Percentiles rank a stretch among this genome's conserved stretches.
These are phyloP conservation scores for Heliconius eleuchia DNA, from an alignment of 1,140 invertebrate species.

Conservation along the genomic window DNA sequence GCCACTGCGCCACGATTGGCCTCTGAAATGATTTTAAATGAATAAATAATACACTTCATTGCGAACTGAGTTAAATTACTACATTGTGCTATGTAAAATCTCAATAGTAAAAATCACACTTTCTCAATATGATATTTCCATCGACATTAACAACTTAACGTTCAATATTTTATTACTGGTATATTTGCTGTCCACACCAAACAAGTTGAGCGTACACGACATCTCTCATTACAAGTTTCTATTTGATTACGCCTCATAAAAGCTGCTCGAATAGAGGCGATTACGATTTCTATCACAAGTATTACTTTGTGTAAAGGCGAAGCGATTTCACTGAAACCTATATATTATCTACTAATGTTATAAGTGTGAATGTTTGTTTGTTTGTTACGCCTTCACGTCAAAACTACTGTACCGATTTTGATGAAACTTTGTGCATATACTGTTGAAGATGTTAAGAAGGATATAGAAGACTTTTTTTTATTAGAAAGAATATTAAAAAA, in stretches of 20 bases:
- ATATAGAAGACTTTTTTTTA: too few relatives aligned
- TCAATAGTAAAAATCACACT: constrained; percentile 43
- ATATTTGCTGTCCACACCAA: constrained; percentile 74
- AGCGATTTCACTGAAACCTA: constrained; percentile 47
- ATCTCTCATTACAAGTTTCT: constrained; percentile 81
- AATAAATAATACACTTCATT: too few relatives aligned
- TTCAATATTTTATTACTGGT: constrained; percentile 75
- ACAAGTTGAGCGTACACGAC: constrained; percentile 67
- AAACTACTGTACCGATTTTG: too few relatives aligned
- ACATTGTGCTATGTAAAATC: not conserved
- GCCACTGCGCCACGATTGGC: too few relatives aligned
- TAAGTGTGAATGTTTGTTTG: too few relatives aligned
- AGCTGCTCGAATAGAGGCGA: constrained; percentile 68
- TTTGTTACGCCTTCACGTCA: too few relatives aligned
- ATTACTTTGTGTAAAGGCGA: constrained; percentile 61
- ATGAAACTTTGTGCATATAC: too few relatives aligned
- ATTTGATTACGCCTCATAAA: constrained; percentile 79
- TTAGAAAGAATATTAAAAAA: too few relatives aligned
- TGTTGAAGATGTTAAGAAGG: too few relatives aligned
- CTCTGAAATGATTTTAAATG: too few relatives aligned
- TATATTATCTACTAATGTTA: not conserved
- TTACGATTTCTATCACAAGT: constrained; percentile 79
- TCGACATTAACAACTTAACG: constrained; percentile 69
- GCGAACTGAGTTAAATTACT: too few relatives aligned
- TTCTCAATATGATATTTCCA: constrained; percentile 50